Conservation (phyloP, 2,888 invertebrate species). For the Zhuqinia jingwanae region DNA sequence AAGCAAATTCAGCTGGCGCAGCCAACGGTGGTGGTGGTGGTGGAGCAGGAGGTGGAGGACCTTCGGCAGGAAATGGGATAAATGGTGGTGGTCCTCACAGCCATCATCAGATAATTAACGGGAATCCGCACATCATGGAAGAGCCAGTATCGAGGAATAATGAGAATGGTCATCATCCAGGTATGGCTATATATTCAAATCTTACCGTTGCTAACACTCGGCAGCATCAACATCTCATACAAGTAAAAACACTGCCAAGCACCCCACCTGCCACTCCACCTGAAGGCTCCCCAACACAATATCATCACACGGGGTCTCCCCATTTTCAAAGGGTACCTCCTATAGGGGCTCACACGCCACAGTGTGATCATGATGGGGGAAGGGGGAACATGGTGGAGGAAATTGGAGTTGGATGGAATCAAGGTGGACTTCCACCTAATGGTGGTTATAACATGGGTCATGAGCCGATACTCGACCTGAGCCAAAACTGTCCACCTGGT, state of each 20-base stretch:
- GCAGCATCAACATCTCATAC: slow-evolving; percentile 59
- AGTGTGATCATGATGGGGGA: slow-evolving; percentile 71
- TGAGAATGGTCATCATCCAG: slow-evolving; percentile 61
- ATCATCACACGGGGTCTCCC: slow-evolving; percentile 82
- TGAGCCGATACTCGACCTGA: slow-evolving; percentile 48
- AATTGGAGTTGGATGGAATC: slow-evolving; percentile 75
- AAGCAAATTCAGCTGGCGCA: slow-evolving; percentile 44
- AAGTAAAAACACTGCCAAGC: slow-evolving; percentile 83
- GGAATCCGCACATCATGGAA: slow-evolving; percentile 51
- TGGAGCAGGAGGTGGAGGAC: slow-evolving; percentile 10
- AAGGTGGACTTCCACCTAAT: slow-evolving; percentile 33
- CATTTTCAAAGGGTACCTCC: slow-evolving; percentile 75
- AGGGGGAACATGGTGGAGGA: slow-evolving; percentile 74
- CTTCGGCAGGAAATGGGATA: slow-evolving; percentile 2
- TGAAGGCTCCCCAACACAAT: slow-evolving; percentile 82
- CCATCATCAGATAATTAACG: slow-evolving; percentile 64
- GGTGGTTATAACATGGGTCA: slow-evolving; percentile 61
- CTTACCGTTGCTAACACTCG: slow-evolving; percentile 33
- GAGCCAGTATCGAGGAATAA: slow-evolving; percentile 45
- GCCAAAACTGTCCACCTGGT: slow-evolving; percentile 60
- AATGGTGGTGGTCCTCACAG: slow-evolving; percentile 4
- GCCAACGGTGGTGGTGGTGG: slow-evolving; percentile 62
- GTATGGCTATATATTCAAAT: slow-evolving; percentile 68
- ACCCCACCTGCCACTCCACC: slow-evolving; percentile 94
- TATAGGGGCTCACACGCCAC: slow-evolving; percentile 58